phyloP scores from a whole-genome alignment of 2,113 vertebrate genomes.

The Maccullochella peelii region DNA sequence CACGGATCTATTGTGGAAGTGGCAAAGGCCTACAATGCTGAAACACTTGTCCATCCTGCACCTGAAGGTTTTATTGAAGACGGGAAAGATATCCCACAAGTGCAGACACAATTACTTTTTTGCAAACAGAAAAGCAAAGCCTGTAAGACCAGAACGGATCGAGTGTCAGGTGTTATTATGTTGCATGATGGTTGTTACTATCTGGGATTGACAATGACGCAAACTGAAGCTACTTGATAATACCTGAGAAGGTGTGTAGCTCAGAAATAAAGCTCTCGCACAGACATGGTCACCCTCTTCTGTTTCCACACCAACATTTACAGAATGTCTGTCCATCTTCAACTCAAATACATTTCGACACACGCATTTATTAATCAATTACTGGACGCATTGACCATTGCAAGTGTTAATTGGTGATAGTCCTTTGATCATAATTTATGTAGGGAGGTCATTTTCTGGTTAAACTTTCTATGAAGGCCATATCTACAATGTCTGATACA shows the following conservation, averaged over 20 bases:
- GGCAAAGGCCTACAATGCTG: background rate
- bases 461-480: background rate
- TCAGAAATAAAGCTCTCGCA: conserved; percentile 6
- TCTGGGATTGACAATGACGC: background rate
- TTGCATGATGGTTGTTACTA: conserved; percentile 15
- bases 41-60: conserved; percentile 33
- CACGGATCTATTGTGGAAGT: conserved; percentile 51
- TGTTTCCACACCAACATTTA: background rate
- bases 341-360: background rate
- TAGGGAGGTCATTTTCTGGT: background rate
- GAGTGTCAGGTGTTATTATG: conserved; percentile 30
- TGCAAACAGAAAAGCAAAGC: conserved; percentile 15
- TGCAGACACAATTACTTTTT: conserved; percentile 34
- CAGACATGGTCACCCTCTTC: background rate
- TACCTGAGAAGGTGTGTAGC: background rate
- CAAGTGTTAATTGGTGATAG: background rate
- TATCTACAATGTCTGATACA: background rate
- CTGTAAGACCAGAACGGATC: background rate
- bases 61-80: conserved; percentile 36
- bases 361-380: conserved; percentile 7
- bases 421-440: background rate
- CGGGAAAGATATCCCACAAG: conserved; percentile 14
- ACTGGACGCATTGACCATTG: conserved; percentile 1
- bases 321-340: background rate
- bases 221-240: conserved; percentile 13